Percentiles rank a stretch among this genome's conserved stretches.
These are phyloP conservation scores for Geophilus truncorum DNA, from an alignment of 2,888 invertebrate genomes.

Conservation along the genomic window DNA sequence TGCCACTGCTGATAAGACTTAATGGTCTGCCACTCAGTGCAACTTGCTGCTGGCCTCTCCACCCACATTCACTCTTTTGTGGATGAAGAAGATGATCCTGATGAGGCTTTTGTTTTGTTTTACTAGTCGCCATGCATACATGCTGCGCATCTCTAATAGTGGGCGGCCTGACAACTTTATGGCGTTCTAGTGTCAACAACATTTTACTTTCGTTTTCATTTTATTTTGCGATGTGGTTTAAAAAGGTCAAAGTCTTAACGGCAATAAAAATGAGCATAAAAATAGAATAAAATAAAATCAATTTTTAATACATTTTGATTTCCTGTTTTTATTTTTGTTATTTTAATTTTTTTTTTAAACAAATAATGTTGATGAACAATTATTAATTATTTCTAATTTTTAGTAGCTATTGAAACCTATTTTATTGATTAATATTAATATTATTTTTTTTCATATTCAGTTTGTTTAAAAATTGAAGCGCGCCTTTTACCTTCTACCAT, in stretches of 20 bases:
- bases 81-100: constrained; percentile 32
- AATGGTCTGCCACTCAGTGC: constrained; percentile 34
- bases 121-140: constrained; percentile 21
- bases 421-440: too few species aligned
- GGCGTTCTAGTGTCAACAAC: neutral
- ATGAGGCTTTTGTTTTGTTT: constrained; percentile 31
- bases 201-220: neutral
- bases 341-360: too few species aligned
- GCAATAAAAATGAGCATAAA: too few species aligned
- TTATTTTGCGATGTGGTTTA: neutral
- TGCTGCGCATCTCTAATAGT: neutral
- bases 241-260: neutral
- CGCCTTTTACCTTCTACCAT: too few species aligned
- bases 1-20: constrained; percentile 33
- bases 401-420: too few species aligned
- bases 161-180: neutral
- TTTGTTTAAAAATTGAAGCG: too few species aligned
- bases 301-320: neutral
- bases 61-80: constrained; percentile 16
- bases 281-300: neutral
- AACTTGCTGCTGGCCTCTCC: constrained; percentile 28
- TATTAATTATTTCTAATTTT: too few species aligned
- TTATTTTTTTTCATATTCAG: too few species aligned
- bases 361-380: too few species aligned
- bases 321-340: neutral